These are phyloP conservation scores for Microtus ochrogaster DNA, from an alignment of 2,113 vertebrate genomes.

Conservation along the genomic window DNA sequence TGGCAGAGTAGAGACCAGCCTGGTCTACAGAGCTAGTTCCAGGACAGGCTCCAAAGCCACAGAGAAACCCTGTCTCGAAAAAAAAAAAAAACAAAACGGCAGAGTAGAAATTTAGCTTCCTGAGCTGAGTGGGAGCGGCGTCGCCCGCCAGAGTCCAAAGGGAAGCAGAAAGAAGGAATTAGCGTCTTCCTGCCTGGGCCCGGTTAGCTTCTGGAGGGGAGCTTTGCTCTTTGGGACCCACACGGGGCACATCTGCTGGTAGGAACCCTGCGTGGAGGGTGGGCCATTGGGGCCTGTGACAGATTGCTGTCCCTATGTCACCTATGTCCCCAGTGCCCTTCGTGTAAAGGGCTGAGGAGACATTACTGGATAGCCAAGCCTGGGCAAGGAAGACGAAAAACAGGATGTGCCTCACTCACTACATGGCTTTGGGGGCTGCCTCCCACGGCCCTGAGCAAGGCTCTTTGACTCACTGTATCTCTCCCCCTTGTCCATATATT, in stretches of 20 bases:
- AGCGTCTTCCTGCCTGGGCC: background rate
- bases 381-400: no score
- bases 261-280: background rate
- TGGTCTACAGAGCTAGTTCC: no score
- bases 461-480: background rate
- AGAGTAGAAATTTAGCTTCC: background rate
- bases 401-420: background rate
- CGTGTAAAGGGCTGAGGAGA: background rate
- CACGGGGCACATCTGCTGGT: background rate
- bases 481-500: background rate
- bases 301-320: background rate
- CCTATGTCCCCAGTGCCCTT: accelerated
- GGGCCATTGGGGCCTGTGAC: accelerated
- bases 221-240: background rate
- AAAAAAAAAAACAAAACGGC: no score
- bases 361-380: no score
- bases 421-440: background rate
- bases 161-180: background rate
- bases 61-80: no score
- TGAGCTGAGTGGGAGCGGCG: background rate
- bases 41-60: no score
- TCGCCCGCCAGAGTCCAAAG: background rate
- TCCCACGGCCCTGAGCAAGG: background rate
- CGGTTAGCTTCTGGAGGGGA: accelerated
- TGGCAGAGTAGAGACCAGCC: no score